Evolutionary conservation across 2,113 vertebrate genomes (phyloP).

Genomic region (Rhinolophus sinicus): DNA sequence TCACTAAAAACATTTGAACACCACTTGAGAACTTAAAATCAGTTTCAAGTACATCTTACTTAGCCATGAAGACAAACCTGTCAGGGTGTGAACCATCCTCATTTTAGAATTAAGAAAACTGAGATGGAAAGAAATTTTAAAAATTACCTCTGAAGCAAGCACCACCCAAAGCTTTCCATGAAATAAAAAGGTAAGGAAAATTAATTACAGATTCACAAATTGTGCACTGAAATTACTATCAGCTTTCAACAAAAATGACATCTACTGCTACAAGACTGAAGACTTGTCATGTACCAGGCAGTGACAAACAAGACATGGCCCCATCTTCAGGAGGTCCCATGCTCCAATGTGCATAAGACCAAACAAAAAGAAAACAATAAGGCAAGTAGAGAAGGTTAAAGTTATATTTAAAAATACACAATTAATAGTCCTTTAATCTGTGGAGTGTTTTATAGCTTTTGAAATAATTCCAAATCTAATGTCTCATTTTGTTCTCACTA

Average conservation of each 20-base stretch:
- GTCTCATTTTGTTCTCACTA: not conserved
- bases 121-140: not conserved
- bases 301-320: not conserved
- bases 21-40: not conserved
- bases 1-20: not conserved
- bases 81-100: not conserved
- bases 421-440: not conserved
- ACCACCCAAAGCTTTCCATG: not conserved
- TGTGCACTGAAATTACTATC: not conserved
- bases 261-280: not conserved
- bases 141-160: not conserved
- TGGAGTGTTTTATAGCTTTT: not conserved
- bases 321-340: not conserved
- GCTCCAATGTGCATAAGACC: not conserved
- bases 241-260: not conserved
- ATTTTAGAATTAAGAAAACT: not conserved
- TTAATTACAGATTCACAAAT: not conserved
- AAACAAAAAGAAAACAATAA: not conserved
- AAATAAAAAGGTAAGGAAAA: not conserved
- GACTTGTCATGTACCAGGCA: not conserved
- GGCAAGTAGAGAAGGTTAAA: not conserved
- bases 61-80: not conserved
- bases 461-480: not conserved
- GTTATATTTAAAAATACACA: not conserved
- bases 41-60: slow-evolving; percentile 29